These are phyloP conservation scores for Anoncus sp. DNA, from an alignment of 2,888 invertebrate genomes.

Conservation along the genomic window DNA sequence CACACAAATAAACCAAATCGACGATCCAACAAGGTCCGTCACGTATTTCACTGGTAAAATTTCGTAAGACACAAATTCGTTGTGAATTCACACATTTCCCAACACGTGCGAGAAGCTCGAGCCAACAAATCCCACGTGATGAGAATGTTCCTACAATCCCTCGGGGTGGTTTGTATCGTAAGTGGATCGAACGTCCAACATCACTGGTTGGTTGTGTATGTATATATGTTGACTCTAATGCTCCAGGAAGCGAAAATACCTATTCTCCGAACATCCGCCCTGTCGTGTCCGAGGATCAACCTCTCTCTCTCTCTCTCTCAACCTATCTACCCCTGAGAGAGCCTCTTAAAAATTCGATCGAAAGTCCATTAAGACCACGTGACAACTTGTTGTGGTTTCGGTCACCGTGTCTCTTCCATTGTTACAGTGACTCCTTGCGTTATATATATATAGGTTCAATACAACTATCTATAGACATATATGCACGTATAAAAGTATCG, in stretches of 20 bases:
- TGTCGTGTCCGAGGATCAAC: neutral
- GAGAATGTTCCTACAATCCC: conserved; percentile 24
- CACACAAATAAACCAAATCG: conserved; percentile 23
- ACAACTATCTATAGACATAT: neutral
- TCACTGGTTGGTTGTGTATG: neutral
- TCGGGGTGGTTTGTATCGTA: conserved; percentile 27
- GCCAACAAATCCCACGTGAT: conserved; percentile 25
- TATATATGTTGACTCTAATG: neutral
- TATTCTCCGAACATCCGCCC: conserved; percentile 10
- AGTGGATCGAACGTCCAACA: conserved; percentile 38
- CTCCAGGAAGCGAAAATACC: conserved; percentile 12
- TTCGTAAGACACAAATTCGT: neutral
- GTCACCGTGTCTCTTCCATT: conserved; percentile 65
- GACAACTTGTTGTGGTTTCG: conserved; percentile 74
- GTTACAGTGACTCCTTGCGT: conserved; percentile 67
- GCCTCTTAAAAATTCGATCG: conserved; percentile 72
- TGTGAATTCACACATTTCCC: neutral
- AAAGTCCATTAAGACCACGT: conserved; percentile 75
- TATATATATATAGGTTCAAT: neutral
- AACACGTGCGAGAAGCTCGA: conserved; percentile 3
- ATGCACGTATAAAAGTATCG: neutral
- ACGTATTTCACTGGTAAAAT: conserved; percentile 4
- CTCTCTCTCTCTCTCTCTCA: conserved; percentile 4
- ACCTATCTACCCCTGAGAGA: conserved; percentile 25
- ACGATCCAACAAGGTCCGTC: conserved; percentile 28